These are phyloP conservation scores for Ceratosolen solmsi DNA, from an alignment of 1,140 invertebrate species.

Conservation along the genomic window DNA sequence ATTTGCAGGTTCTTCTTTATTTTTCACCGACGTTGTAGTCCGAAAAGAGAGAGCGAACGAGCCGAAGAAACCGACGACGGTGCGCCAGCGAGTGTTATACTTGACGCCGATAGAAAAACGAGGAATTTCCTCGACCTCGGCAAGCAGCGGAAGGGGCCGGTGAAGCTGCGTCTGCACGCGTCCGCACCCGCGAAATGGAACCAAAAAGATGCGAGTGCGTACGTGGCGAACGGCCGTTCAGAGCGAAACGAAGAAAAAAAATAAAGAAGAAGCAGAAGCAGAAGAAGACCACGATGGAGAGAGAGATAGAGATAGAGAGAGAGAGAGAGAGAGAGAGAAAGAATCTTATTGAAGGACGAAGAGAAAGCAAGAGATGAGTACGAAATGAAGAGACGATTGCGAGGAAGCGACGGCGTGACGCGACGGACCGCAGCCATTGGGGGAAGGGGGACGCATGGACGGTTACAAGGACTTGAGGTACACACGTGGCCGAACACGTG, in stretches of 20 bases:
- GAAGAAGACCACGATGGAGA: too few species aligned
- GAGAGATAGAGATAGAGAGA: too few species aligned
- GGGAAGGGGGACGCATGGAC: constrained; percentile 48
- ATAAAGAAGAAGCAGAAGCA: constrained; percentile 44
- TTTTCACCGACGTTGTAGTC: not conserved
- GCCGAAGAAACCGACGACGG: constrained; percentile 26
- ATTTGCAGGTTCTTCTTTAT: not conserved
- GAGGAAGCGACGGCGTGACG: constrained; percentile 50
- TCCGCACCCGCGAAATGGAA: constrained; percentile 50
- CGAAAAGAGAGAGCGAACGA: constrained; percentile 22
- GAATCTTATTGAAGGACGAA: constrained; percentile 52
- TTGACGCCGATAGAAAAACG: constrained; percentile 29
- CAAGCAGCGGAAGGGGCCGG: not conserved
- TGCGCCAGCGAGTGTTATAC: constrained; percentile 37
- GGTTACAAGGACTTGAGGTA: constrained; percentile 51
- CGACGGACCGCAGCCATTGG: too few species aligned
- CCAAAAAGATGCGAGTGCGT: constrained; percentile 53
- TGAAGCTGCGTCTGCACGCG: constrained; percentile 24
- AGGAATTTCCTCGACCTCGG: not conserved
- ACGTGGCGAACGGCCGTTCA: constrained; percentile 55
- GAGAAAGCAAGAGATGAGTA: constrained; percentile 55
- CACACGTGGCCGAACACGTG: constrained; percentile 70
- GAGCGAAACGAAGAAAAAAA: constrained; percentile 43
- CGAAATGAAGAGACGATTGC: constrained; percentile 48
- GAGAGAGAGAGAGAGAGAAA: too few species aligned